Base-by-base conservation (phyloP, 2,888 invertebrate genomes). In the Leucophenga maculata region DNA sequence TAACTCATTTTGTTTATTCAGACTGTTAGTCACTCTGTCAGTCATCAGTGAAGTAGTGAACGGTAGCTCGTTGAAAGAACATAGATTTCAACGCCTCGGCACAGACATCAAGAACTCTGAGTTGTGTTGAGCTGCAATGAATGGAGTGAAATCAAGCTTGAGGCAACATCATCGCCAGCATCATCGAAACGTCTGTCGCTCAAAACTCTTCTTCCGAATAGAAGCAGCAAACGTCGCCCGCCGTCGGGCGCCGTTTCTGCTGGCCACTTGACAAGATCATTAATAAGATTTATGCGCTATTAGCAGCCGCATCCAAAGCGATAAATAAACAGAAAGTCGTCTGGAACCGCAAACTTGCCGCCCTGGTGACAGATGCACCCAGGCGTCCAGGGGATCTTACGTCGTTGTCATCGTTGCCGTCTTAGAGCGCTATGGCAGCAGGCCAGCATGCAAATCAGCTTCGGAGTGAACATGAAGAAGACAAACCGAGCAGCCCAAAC, bases 241-340 rank as follows among this genome's bases (percentile, higher is more conserved):
- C 31, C n/a, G 16, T n/a, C 18, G 18, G 16, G 13, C 14, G 32
- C 16, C 57, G 46, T 54, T 18, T 22, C 32, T 39, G 70, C 66
- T 68, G 78, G 80, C 71, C 79, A 84, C 82, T 84, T 86, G 86
- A 85, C 85, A 86, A 84, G 84, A 82, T 85, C 82, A 83, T 86
- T 86, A 84, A 85, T 75, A 85, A 85, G 84, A 85, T 86, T 85
- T 84, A 86, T 85, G 81, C 79, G 78, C 83, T 80, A 85, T 86
- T 85, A 85, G 86, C 80, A 78, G 81, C 81, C 74, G 81, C 81
- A 81, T 79, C 81, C 82, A 77, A 71, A 75, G 75, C 82, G 83
- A 83, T 84, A 82, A 82, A 82, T 81, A 84, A 68, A 84, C 76
- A 70, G 67, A 69, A 72, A 67, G 66, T 55, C 66, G 54, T 39